These are phyloP conservation scores for Epistrophella euchroma DNA, from an alignment of 2,888 invertebrate genomes.

Conservation along the genomic window DNA sequence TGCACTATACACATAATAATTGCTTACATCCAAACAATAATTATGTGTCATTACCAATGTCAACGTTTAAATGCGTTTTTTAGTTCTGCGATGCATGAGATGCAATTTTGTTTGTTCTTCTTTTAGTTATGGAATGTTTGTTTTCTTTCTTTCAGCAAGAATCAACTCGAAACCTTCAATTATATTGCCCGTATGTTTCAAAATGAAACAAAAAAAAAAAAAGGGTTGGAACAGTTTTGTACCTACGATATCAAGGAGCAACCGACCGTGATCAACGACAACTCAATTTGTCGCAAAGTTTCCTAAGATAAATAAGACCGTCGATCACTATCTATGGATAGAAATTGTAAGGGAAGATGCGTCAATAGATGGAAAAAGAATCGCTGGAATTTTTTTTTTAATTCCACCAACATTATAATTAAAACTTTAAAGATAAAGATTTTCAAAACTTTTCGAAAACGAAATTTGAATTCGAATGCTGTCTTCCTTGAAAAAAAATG, in stretches of 20 bases:
- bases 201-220: not conserved
- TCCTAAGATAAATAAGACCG: not conserved
- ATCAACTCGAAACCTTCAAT: slow-evolving; percentile 1
- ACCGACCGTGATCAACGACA: slow-evolving; percentile 5
- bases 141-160: slow-evolving; percentile 14
- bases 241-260: not conserved
- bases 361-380: not conserved
- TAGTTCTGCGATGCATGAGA: slow-evolving; percentile 24
- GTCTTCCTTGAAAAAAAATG: no score
- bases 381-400: not conserved
- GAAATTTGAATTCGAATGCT: no score
- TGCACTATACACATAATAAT: not conserved
- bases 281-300: not conserved
- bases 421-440: no score
- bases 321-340: not conserved
- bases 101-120: not conserved
- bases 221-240: slow-evolving; percentile 4
- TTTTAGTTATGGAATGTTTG: not conserved
- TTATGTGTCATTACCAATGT: slow-evolving; percentile 54
- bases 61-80: slow-evolving; percentile 47
- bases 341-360: not conserved
- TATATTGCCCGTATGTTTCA: not conserved
- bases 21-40: slow-evolving; percentile 17
- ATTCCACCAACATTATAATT: not conserved
- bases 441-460: no score